Evolutionary conservation across 2,888 invertebrate genomes (phyloP), one percentile per base, ranked within the genome.

Genomic region (Candidula unifasciata): DNA sequence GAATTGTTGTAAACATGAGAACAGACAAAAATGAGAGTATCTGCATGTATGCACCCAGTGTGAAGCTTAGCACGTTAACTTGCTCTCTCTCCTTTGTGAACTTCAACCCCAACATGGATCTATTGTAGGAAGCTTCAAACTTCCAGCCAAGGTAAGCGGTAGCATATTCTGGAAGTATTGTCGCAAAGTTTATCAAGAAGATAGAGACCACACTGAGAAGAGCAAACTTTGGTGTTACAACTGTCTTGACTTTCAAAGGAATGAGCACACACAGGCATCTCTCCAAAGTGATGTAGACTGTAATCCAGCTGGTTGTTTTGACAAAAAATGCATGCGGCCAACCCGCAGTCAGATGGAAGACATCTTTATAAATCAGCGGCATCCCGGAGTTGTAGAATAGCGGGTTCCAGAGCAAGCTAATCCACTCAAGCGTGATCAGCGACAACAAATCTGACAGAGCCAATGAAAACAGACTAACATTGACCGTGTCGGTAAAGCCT

Each of bases 81-180:
- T 54, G 6, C 10, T 74, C 74, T 27, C 74, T 1, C 13, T 27
- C 74, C 21, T 13, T 54, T 1, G 74, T 74, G 27, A 74, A 74
- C 24, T 54, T 16, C 24, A 74, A 54, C 27, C 74, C 74, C 30
- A 74, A n/a, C 74, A 74, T 54, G 8, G 74, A 74, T 54, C 30
- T n/a, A 54, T 74, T 74, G 27, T 54, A 13, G 2, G 3, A 5
- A 27, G 27, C 0, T 0, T 27, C 52, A n/a, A 74, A 74, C 74
- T 54, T 74, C 74, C 74, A 74, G 52, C 24, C 74, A 37, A 74
- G 52, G 54, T 74, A 74, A 16, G 74, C 74, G 13, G 74, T 74
- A 3, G 52, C n/a, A 21, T 74, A 74, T 44, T 74, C 74, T 21
- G 74, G 74, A 16, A 74, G 44, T 52, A 74, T 27, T 3, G 74